Conservation (phyloP, 1,140 invertebrate genomes). For the Wiebesia pumilae region DNA sequence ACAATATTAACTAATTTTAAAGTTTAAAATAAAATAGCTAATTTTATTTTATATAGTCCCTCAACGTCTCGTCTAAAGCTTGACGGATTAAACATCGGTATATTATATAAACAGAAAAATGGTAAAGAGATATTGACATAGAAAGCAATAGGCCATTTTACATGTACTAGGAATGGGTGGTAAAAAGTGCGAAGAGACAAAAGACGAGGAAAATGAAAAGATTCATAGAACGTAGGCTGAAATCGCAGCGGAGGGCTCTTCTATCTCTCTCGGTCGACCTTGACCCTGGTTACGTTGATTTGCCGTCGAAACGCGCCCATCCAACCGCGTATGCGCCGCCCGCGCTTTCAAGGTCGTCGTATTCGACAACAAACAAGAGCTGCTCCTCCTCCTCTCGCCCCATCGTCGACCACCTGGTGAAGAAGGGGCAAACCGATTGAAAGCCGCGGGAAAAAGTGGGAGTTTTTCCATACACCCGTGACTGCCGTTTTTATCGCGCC, state of each 20-base stretch:
- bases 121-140: neutral
- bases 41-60: no score
- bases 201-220: constrained; percentile 16
- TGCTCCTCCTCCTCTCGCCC: neutral
- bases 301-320: constrained; percentile 14
- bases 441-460: neutral
- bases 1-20: no score
- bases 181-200: neutral
- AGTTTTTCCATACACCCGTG: neutral
- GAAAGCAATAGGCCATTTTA: neutral
- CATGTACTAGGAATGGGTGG: neutral
- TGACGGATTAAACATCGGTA: no score
- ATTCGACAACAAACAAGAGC: constrained; percentile 36
- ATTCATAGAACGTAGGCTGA: neutral
- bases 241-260: neutral
- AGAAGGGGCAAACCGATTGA: neutral
- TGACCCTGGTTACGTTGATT: constrained; percentile 50
- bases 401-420: neutral
- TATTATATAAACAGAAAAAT: neutral
- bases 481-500: neutral
- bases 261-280: constrained; percentile 25
- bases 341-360: constrained; percentile 32
- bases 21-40: no score
- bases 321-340: neutral
- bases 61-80: neutral